phyloP scores from a whole-genome alignment of 2,797 vertebrate species.

The Tokudaia muenninki region DNA sequence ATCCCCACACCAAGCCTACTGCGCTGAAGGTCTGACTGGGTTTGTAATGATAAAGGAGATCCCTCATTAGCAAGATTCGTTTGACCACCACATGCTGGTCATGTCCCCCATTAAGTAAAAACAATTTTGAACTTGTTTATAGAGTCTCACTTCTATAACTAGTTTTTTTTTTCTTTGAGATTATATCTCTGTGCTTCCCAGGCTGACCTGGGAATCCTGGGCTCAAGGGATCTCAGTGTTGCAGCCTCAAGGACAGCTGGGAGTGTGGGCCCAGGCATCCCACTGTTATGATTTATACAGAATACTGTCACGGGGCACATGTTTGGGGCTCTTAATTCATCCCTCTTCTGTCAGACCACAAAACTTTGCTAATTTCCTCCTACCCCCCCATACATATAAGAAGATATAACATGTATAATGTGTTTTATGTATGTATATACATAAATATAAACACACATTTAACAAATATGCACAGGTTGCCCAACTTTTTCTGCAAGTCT shows the following conservation, averaged over 20 bases:
- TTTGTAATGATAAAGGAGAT: not conserved
- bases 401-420: not conserved
- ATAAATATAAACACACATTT: not conserved
- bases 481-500: not conserved
- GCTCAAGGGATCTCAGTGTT: not conserved
- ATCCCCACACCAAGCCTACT: not conserved
- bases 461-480: not conserved
- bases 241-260: not conserved
- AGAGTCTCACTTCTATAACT: constrained; percentile 4
- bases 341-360: not conserved
- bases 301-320: not conserved
- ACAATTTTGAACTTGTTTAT: not conserved
- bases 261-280: too few relatives aligned
- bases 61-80: not conserved
- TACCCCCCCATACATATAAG: not conserved
- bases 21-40: not conserved
- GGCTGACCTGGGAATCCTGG: not conserved
- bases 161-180: not conserved
- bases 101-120: not conserved
- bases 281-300: not conserved
- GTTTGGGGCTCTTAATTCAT: not conserved
- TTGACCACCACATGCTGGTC: not conserved
- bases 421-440: not conserved
- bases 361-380: constrained; percentile 28
- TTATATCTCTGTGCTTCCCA: not conserved